These are phyloP conservation scores for Allobates femoralis DNA, from an alignment of 2,797 vertebrate species.

Conservation along the genomic window DNA sequence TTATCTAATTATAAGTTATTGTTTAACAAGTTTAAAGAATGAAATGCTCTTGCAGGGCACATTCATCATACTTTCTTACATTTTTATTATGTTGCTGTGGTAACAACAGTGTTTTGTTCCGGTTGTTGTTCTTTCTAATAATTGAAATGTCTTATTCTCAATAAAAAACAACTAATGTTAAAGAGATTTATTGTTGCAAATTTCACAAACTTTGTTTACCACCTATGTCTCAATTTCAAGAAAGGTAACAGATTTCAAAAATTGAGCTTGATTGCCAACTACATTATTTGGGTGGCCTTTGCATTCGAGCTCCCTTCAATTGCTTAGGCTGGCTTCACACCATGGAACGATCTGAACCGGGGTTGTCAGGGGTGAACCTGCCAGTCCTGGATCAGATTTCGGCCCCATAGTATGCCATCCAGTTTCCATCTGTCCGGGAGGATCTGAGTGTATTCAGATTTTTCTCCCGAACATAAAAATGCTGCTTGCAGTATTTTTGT, in stretches of 20 bases:
- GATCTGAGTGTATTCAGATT: too few relatives aligned
- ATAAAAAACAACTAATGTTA: background rate
- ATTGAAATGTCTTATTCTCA: constrained; percentile 1
- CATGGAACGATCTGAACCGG: too few relatives aligned
- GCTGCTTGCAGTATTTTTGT: too few relatives aligned
- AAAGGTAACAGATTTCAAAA: background rate
- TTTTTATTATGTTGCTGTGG: constrained; percentile 7
- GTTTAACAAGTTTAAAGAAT: constrained; percentile 8
- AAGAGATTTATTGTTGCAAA: background rate
- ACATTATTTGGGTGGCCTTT: background rate
- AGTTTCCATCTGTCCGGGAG: too few relatives aligned
- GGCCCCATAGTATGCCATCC: too few relatives aligned
- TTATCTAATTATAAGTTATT: background rate
- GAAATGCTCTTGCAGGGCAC: background rate
- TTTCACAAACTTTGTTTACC: background rate
- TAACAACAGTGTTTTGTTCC: constrained; percentile 9
- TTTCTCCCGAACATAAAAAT: too few relatives aligned
- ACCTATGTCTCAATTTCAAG: background rate
- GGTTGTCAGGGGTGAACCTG: too few relatives aligned
- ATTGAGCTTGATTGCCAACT: background rate
- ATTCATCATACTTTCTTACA: background rate
- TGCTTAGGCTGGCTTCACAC: too few relatives aligned
- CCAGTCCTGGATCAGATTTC: too few relatives aligned
- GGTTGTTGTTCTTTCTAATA: background rate
- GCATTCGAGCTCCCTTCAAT: background rate